Evolutionary conservation across 2,888 invertebrate species (phyloP).

Genomic region (Therioaphis trifolii): DNA sequence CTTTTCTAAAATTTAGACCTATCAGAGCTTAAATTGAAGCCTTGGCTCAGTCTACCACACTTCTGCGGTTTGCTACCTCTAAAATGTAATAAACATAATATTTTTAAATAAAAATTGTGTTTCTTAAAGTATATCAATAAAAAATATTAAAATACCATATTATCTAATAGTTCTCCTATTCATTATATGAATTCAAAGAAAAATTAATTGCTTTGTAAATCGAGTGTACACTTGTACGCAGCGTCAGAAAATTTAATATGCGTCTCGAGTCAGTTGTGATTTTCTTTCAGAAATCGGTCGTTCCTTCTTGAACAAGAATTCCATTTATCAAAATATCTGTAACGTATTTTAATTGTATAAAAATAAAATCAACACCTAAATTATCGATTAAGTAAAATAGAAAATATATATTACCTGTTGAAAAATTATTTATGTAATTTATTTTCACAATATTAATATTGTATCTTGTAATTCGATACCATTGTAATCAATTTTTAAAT

Average conservation of each 20-base stretch:
- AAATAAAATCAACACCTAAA: background rate
- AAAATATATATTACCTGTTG: conserved; percentile 2
- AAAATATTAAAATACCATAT: conserved; percentile 1
- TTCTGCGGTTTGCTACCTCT: background rate
- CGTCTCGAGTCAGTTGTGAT: too few species aligned
- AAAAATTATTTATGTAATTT: background rate
- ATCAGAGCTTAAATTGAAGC: background rate
- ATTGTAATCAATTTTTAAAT: too few species aligned
- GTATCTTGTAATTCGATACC: too few species aligned
- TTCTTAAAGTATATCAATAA: background rate
- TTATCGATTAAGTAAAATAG: background rate
- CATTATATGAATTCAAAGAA: too few species aligned
- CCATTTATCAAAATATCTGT: background rate
- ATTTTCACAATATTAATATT: too few species aligned
- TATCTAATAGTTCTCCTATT: background rate
- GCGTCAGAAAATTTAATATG: too few species aligned
- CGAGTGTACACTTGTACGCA: too few species aligned
- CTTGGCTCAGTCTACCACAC: background rate
- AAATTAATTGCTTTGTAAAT: too few species aligned
- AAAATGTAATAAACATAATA: background rate
- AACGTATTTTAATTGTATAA: background rate
- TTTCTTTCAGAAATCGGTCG: background rate
- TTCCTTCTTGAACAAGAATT: background rate
- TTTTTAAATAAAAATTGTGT: background rate
- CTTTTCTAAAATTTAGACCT: too few species aligned